These are phyloP conservation scores for Aphodius granarius DNA, from an alignment of 2,888 invertebrate genomes.

Conservation along the genomic window DNA sequence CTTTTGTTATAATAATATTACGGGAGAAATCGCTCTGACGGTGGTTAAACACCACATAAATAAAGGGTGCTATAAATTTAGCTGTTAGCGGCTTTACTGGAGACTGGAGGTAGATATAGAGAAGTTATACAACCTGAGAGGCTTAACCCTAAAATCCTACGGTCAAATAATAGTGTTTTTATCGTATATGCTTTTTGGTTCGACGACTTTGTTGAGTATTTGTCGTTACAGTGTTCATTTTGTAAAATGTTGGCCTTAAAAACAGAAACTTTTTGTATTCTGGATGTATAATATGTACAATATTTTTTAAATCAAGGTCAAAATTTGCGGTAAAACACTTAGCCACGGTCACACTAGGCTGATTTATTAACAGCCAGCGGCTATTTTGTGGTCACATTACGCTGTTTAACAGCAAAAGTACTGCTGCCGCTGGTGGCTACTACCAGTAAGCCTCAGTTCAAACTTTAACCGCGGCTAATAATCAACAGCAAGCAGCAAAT, in stretches of 20 bases:
- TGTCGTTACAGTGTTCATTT: too few relatives aligned
- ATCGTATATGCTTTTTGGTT: neutral
- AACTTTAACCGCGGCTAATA: too few relatives aligned
- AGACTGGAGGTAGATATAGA: neutral
- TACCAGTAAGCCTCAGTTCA: too few relatives aligned
- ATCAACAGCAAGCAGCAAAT: too few relatives aligned
- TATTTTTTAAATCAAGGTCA: neutral
- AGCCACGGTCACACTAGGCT: too few relatives aligned
- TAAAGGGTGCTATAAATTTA: neutral
- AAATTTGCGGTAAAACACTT: neutral
- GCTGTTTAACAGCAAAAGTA: too few relatives aligned
- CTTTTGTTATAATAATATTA: neutral
- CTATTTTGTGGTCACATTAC: too few relatives aligned
- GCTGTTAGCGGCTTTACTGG: neutral
- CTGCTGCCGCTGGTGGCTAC: too few relatives aligned
- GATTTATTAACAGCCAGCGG: too few relatives aligned
- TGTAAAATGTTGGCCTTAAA: too few relatives aligned
- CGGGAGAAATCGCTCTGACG: neutral
- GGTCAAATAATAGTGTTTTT: neutral
- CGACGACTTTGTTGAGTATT: neutral
- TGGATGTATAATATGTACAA: too few relatives aligned
- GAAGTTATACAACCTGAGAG: neutral
- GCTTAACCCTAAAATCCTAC: neutral
- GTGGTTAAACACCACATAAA: neutral
- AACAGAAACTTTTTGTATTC: too few relatives aligned